Evolutionary conservation across 2,797 vertebrate species (phyloP).

Genomic region (Gymnothorax reevesii): DNA sequence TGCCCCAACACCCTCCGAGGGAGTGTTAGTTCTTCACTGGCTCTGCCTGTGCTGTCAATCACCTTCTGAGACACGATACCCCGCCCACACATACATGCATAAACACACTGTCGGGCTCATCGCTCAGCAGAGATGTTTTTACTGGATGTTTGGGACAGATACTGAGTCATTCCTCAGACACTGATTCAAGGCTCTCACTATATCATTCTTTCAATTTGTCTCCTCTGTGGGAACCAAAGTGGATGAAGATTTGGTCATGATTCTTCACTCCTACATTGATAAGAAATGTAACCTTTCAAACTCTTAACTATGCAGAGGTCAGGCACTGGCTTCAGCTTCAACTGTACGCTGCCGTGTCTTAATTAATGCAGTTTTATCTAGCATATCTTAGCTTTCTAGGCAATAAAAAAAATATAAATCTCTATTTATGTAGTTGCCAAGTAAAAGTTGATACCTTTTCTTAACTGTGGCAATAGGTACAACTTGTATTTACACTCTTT

Average conservation of each 20-base stretch:
- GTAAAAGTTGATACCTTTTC: neutral
- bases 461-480: neutral
- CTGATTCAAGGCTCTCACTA: neutral
- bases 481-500: neutral
- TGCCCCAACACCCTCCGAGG: too few species aligned
- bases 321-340: neutral
- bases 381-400: neutral
- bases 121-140: neutral
- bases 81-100: neutral
- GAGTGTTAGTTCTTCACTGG: neutral
- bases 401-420: neutral
- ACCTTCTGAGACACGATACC: conserved; percentile 33
- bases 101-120: neutral
- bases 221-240: neutral
- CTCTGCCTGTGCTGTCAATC: conserved; percentile 46
- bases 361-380: neutral
- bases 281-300: neutral
- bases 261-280: neutral
- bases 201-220: neutral
- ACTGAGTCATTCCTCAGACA: neutral
- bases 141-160: neutral
- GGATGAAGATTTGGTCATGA: neutral
- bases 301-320: neutral
- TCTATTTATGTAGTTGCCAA: neutral
- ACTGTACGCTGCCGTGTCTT: neutral